Conservation (phyloP, 2,888 invertebrate genomes). For the Trilocha varians region DNA sequence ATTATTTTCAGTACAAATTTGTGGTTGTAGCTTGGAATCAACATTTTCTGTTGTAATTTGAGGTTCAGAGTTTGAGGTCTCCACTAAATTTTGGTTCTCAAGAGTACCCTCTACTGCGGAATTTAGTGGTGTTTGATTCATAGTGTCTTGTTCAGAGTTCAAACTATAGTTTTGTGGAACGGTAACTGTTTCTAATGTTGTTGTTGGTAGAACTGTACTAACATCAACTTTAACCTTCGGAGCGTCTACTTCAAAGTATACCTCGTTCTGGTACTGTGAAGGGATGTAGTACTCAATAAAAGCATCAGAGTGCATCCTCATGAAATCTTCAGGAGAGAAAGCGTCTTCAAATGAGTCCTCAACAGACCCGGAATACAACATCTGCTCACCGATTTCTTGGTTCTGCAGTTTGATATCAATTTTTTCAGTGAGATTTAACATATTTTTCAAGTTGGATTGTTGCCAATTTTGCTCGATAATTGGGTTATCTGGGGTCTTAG, state of each 20-base stretch:
- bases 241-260: constrained; percentile 28
- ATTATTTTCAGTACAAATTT: background rate
- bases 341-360: constrained; percentile 56
- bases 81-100: background rate
- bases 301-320: constrained; percentile 29
- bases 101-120: constrained; percentile 8
- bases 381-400: constrained; percentile 11
- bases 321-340: constrained; percentile 44
- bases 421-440: constrained; percentile 27
- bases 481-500: constrained; percentile 38
- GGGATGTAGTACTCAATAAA: constrained; percentile 37
- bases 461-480: constrained; percentile 36
- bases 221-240: constrained; percentile 34
- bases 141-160: constrained; percentile 20
- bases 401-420: constrained; percentile 35
- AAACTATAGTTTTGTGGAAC: too few relatives aligned
- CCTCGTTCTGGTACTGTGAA: constrained; percentile 25
- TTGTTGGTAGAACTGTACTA: too few relatives aligned
- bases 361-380: constrained; percentile 41
- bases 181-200: too few relatives aligned
- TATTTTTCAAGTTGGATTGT: constrained; percentile 51
- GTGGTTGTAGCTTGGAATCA: too few relatives aligned
- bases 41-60: too few relatives aligned
- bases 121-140: constrained; percentile 20
- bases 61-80: too few relatives aligned